Base-by-base conservation (phyloP, 2,888 invertebrate species). In the Mythimna vitellina region DNA sequence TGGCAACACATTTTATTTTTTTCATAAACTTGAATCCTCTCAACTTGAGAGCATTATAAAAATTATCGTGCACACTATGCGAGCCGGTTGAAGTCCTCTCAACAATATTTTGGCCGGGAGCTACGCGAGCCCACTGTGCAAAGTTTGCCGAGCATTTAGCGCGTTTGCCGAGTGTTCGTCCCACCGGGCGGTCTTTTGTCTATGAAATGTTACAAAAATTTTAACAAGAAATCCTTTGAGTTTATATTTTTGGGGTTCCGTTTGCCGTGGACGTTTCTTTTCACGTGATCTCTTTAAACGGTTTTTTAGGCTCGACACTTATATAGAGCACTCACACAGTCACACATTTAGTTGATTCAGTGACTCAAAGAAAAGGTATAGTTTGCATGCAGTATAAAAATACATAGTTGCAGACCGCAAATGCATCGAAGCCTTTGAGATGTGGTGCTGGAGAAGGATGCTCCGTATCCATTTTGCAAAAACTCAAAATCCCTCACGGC, bases 21-120 rank as follows among this genome's bases (percentile, higher is more conserved):
- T 81, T 84, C 77, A 71, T 46, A 84, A 84, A 84, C 76, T 85
- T 81, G 61, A 82, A 90, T 88, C 81, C 89, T 82, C 90, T 90
- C 71, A 64, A 80, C 53, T 90, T 79, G 85, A 92, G 93, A 85
- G 92, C 83, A 86, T 90, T 93, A 92, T 92, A 93, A 93, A 94
- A 94, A 92, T 94, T 93, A 94, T 90, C 82, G 88, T 88, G 84
- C 90, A 91, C 92, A 92, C 89, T 90, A 90, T 88, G 83, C 78
- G 83, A 78, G 73, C 77, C 78, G 78, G 73, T 76, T 87, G 80
- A 84, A 93, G 93, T 76, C 88, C 89, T 80, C 94, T 94, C 84
- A 69, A 88, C 89, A 88, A 89, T 94, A 92, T 94, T 95, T 92
- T 86, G 91, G 88, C 92, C 90, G 76, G 87, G 86, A 89, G 93